phyloP scores from a whole-genome alignment of 2,797 vertebrate genomes.

The Anguilla megastoma region DNA sequence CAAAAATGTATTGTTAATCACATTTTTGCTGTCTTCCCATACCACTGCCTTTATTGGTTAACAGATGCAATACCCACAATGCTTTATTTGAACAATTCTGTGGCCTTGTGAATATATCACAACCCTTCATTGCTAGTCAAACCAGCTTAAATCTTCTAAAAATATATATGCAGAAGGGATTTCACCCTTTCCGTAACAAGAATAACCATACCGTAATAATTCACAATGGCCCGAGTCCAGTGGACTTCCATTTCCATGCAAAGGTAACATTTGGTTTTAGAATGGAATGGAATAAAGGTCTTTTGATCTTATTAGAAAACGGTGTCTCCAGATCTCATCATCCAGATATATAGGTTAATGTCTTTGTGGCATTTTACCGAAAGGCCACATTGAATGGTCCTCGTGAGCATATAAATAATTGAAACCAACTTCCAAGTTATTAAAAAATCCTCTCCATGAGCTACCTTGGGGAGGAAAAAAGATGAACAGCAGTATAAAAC shows the following conservation, averaged over 20 bases:
- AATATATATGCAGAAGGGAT: constrained; percentile 30
- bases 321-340: constrained; percentile 64
- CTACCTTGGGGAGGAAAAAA: constrained; percentile 30
- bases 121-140: constrained; percentile 22
- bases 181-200: constrained; percentile 22
- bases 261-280: constrained; percentile 81
- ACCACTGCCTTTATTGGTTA: not conserved
- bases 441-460: constrained; percentile 47
- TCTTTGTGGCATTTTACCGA: constrained; percentile 77
- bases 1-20: not conserved
- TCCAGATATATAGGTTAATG: constrained; percentile 76
- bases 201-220: constrained; percentile 52
- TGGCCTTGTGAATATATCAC: constrained; percentile 6
- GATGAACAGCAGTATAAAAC: constrained; percentile 30
- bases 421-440: constrained; percentile 62
- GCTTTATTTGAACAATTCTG: constrained; percentile 5
- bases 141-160: constrained; percentile 19
- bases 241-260: constrained; percentile 71
- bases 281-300: constrained; percentile 63
- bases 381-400: constrained; percentile 70
- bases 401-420: constrained; percentile 69
- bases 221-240: constrained; percentile 57
- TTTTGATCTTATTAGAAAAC: constrained; percentile 63
- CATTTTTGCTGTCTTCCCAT: not conserved
- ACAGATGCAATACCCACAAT: not conserved